Percentiles rank a stretch among this genome's conserved stretches.
These are phyloP conservation scores for Anolis sagrei DNA, from an alignment of 2,113 vertebrate species.

Conservation along the genomic window DNA sequence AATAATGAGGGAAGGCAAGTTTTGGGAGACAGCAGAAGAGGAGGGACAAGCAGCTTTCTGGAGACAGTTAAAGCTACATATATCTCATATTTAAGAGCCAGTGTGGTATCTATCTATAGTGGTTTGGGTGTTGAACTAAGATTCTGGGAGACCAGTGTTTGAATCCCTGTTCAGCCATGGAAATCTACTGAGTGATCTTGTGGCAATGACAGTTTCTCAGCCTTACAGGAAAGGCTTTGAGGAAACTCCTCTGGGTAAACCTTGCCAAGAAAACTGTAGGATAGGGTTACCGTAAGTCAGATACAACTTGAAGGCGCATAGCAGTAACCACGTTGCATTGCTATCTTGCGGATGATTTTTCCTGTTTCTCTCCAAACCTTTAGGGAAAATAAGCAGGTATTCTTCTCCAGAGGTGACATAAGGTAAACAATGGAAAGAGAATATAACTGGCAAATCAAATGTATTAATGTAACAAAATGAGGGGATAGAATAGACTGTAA, in stretches of 20 bases:
- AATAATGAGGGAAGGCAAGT: background rate
- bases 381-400: conserved; percentile 12
- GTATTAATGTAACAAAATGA: background rate
- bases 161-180: too few species aligned
- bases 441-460: background rate
- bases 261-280: too few species aligned
- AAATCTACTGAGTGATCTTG: too few species aligned
- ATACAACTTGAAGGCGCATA: too few species aligned
- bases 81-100: background rate
- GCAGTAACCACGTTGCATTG: background rate
- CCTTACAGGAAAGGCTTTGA: too few species aligned
- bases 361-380: background rate
- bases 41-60: background rate
- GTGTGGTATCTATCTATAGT: background rate
- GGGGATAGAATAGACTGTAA: background rate
- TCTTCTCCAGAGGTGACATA: background rate
- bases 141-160: too few species aligned
- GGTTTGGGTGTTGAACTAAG: background rate
- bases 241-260: too few species aligned
- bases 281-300: too few species aligned
- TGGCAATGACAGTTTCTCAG: too few species aligned
- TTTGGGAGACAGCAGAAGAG: background rate
- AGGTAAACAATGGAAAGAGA: background rate
- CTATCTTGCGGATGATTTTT: background rate
- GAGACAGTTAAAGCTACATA: background rate